Base-by-base conservation (phyloP, 23 tunicate species). In the Styela plicata region DNA sequence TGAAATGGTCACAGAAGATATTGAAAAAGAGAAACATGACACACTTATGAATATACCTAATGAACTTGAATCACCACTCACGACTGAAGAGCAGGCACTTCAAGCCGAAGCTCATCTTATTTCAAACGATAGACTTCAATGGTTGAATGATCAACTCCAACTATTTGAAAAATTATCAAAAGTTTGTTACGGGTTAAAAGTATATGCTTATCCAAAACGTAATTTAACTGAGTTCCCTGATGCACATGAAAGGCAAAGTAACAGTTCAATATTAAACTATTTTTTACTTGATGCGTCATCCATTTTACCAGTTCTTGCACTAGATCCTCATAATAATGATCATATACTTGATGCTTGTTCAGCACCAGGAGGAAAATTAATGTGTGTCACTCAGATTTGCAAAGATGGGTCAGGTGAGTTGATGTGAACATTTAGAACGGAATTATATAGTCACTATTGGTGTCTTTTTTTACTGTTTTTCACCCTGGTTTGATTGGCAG, bases 331-430 rank as follows among this genome's bases (percentile, higher is more conserved):
- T 26, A 84, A 80, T 2, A 76, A 68, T 64, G 97, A 91, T 34
- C 82, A 70, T 73, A 83, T 91, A 33, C 83, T 91, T 18, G 97
- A 91, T 35, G 33, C 86, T 70, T 91, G 97, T 73, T 69, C 97
- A 52, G 90, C 90, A 16, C 97, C 97, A 53, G 97, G 97, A 2
- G 97, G 91, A 61, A 91, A 91, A 78, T 69, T 91, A 3, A 91
- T 74, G 28, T 63, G 80, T 63, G 78, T 91, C 25, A 23, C 86
- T 52, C 97, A 91, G 63, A 37, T 76, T 52, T 52, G 25, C 7
- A 24, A 37, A 57, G 31, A 37, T 76, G 81, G 81, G 0, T 21
- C 28, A 23, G 81, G 81, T 76, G 22, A 33, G 71, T n/a, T n/a
- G n/a, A n/a, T n/a, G n/a, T n/a, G n/a, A n/a, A n/a, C n/a, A n/a